Percentiles rank a stretch among this genome's conserved stretches.
These are phyloP conservation scores for Lasioglossum lativentre DNA, from an alignment of 2,888 invertebrate species.

Conservation along the genomic window DNA sequence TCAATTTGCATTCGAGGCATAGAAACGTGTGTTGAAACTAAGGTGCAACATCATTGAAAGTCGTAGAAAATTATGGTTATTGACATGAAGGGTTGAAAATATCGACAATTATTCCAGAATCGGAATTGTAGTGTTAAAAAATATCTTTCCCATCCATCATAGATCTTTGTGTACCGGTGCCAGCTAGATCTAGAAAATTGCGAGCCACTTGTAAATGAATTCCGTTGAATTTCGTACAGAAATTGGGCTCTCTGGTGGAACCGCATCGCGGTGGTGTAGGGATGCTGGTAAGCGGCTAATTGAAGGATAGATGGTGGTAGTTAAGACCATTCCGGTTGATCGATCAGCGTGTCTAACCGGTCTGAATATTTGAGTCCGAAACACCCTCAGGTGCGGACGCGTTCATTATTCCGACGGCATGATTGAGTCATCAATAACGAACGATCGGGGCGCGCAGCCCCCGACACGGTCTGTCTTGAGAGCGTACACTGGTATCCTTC, in stretches of 20 bases:
- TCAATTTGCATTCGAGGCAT: no score
- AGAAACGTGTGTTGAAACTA: no score
- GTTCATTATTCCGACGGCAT: slow-evolving; percentile 1
- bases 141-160: no score
- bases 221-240: not conserved
- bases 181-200: no score
- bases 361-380: slow-evolving; percentile 18
- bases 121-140: no score
- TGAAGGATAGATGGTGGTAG: not conserved
- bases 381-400: not conserved
- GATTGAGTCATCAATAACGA: slow-evolving; percentile 16
- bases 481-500: not conserved
- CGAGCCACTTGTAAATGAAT: no score
- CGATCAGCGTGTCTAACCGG: not conserved
- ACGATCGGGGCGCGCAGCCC: not conserved
- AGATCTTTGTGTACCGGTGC: no score
- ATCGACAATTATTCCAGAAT: no score
- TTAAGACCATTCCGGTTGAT: slow-evolving; percentile 11
- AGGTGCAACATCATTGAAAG: no score
- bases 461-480: slow-evolving; percentile 2
- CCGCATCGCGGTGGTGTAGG: not conserved
- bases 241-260: not conserved
- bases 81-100: no score
- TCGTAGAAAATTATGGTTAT: no score
- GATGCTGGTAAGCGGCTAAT: not conserved